These are phyloP conservation scores for Thysanoteuthis rhombus DNA, from an alignment of 2,888 invertebrate genomes.

Conservation along the genomic window DNA sequence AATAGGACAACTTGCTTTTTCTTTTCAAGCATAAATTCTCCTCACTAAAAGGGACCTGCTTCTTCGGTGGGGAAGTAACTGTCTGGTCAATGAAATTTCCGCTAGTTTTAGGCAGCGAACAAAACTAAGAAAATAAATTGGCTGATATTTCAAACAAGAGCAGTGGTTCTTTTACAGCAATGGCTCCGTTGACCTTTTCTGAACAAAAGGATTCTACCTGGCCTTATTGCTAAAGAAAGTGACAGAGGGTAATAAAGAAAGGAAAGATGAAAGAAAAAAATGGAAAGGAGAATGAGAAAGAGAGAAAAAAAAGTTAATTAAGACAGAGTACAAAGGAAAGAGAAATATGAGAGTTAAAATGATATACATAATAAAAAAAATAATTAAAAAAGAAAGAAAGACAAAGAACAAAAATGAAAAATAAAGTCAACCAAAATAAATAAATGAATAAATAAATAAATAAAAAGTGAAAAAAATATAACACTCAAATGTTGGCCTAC, in stretches of 20 bases:
- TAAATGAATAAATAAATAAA: background rate
- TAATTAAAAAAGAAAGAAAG: too few relatives aligned
- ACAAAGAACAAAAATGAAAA: background rate
- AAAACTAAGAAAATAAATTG: too few relatives aligned
- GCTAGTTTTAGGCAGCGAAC: too few relatives aligned
- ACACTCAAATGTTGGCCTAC: background rate
- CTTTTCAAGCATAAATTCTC: too few relatives aligned
- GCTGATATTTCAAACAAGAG: too few relatives aligned
- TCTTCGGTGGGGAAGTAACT: too few relatives aligned
- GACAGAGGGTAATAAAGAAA: background rate
- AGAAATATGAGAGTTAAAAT: too few relatives aligned
- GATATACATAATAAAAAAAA: too few relatives aligned
- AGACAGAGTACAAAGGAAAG: background rate
- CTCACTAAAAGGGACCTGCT: too few relatives aligned
- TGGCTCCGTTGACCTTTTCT: background rate
- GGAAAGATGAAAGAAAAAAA: background rate
- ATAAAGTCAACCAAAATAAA: background rate
- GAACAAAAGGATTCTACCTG: background rate
- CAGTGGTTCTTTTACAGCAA: background rate
- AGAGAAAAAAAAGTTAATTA: background rate
- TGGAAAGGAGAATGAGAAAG: background rate
- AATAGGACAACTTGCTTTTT: too few relatives aligned
- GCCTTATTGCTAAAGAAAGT: background rate
- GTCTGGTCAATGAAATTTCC: too few relatives aligned
- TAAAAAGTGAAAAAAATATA: background rate